Conservation (phyloP, 2,888 invertebrate genomes). For the Norana najaformis region DNA sequence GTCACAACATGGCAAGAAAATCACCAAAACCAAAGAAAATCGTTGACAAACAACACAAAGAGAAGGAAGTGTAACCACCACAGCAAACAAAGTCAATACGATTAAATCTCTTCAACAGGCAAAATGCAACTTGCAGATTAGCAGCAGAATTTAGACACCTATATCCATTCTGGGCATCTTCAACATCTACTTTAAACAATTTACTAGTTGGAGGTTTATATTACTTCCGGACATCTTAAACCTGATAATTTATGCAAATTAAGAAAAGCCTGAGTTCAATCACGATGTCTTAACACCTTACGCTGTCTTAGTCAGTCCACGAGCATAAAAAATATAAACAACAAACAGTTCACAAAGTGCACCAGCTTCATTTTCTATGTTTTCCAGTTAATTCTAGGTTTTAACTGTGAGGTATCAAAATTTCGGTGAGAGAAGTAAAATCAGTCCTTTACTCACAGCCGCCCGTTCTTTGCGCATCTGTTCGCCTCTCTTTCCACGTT, state of each 20-base stretch:
- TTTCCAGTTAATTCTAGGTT: neutral
- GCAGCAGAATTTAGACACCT: neutral
- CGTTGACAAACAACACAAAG: neutral
- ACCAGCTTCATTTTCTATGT: neutral
- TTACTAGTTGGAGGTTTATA: no score
- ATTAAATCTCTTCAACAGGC: neutral
- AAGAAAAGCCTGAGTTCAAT: neutral
- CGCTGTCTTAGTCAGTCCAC: neutral
- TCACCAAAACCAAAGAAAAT: neutral
- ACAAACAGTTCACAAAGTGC: neutral
- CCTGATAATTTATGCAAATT: neutral
- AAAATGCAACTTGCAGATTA: neutral
- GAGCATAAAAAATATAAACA: neutral
- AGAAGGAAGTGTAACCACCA: neutral
- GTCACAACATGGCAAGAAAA: neutral
- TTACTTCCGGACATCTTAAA: neutral
- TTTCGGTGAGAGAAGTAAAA: neutral
- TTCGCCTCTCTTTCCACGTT: slow-evolving; percentile 52
- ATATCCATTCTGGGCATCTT: no score
- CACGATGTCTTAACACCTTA: neutral
- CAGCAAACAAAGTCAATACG: neutral
- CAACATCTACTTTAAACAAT: no score
- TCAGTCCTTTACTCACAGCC: slow-evolving; percentile 49
- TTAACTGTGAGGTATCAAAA: neutral
- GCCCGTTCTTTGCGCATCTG: slow-evolving; percentile 58